Evolutionary conservation across 2,797 vertebrate species (phyloP).

Genomic region (Heliangelus exortis): DNA sequence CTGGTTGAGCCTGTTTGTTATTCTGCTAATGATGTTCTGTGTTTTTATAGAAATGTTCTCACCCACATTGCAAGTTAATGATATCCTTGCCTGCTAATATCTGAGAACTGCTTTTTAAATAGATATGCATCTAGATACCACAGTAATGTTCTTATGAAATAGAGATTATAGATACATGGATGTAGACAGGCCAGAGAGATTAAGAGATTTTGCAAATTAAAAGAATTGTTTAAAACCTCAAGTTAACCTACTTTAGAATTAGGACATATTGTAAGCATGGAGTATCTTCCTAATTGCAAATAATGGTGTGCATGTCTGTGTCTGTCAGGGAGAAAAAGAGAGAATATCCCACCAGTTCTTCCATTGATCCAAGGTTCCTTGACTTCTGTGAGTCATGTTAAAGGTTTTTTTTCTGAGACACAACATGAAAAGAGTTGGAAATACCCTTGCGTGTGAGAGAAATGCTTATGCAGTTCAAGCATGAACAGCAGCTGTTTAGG

Average conservation of each 20-base stretch:
- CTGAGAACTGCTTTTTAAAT: conserved; percentile 23
- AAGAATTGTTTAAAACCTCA: conserved; percentile 26
- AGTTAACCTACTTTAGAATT: conserved; percentile 15
- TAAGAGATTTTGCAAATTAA: conserved; percentile 7
- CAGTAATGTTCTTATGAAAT: not conserved
- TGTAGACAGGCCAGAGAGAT: not conserved
- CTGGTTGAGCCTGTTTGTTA: not conserved
- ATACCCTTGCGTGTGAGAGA: not conserved
- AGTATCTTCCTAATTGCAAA: not conserved
- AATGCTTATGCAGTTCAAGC: not conserved
- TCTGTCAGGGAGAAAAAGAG: not conserved
- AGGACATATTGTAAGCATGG: not conserved
- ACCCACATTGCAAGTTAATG: not conserved
- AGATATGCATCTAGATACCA: not conserved
- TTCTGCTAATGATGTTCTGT: not conserved
- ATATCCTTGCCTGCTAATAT: not conserved
- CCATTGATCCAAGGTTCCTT: not conserved
- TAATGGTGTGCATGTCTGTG: not conserved
- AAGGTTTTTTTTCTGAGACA: not conserved
- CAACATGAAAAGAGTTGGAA: not conserved
- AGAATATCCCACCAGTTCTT: not conserved
- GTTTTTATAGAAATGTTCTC: conserved; percentile 15
- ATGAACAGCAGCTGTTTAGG: not conserved
- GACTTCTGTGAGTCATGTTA: not conserved
- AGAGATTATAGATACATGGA: not conserved